Base-by-base conservation (phyloP, 92 coral and sea anemone genomes). In the Siderastrea radians region DNA sequence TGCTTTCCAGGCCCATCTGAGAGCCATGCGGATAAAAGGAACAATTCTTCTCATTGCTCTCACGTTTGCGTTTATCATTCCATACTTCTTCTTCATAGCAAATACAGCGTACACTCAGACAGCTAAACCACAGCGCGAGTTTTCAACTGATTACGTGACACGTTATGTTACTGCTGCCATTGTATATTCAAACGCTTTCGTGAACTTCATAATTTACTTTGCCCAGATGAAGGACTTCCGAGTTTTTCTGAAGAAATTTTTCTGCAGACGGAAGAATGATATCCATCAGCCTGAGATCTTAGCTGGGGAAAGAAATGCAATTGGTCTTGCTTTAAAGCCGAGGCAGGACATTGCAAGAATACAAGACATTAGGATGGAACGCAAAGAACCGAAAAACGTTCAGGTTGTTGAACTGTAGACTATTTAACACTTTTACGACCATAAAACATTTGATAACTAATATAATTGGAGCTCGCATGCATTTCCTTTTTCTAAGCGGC, bases 211-310 rank as follows among this genome's bases (percentile, higher is more conserved):
- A n/a, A 77, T 77, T 60, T 77, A 61, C 70, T 16, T 77, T 13
- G 43, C 44, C 15, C 69, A 60, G 5, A 62, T 77, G 70, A 77
- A 17, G 82, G 82, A 59, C n/a, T 77, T 77, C 43, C 82, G 82
- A 1, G 53, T 1, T 3, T 77, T 60, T 47, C 57, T 77, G 4
- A 77, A 13, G 44, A 44, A 15, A 1, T 1, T 59, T 60, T 46
- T 60, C 38, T 1, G 81, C 47, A 12, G 6, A 74, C 8, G 9
- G 7, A 55, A 55, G 2, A 14, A 55, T 55, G 7, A 55, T 55
- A 55, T 14, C 61, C 8, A 14, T 2, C 61, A 14, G 2, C 61
- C 12, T 2, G 12, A 55, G 61, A 7, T 14, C 9, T 55, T 55
- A 55, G 12, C 12, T 7, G 12, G 61, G 12, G 61, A 55, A 55